Evolutionary conservation across 2,888 invertebrate genomes (phyloP).

Genomic region (Acanthacorydalis orientalis): DNA sequence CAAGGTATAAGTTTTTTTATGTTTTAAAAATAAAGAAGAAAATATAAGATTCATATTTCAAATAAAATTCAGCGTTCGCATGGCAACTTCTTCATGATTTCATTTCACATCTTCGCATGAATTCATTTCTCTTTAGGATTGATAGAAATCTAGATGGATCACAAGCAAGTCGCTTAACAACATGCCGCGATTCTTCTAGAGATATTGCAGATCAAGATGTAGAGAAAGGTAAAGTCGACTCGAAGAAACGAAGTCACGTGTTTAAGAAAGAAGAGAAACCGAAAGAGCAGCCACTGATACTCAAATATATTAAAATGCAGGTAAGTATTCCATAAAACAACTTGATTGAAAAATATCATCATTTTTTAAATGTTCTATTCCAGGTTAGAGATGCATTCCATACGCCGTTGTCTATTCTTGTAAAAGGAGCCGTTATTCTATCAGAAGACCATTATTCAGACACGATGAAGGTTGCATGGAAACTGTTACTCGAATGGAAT

Average conservation of each 20-base stretch:
- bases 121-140: conserved; percentile 20
- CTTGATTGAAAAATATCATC: not conserved
- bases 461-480: conserved; percentile 88
- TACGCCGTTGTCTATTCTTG: conserved; percentile 65
- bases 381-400: conserved; percentile 82
- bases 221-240: conserved; percentile 22
- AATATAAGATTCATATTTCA: too few relatives aligned
- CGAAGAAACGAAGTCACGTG: conserved; percentile 18
- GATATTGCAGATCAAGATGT: conserved; percentile 33
- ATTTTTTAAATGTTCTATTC: conserved; percentile 9
- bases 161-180: conserved; percentile 27
- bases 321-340: conserved; percentile 16
- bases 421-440: conserved; percentile 82
- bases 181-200: conserved; percentile 30
- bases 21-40: too few relatives aligned
- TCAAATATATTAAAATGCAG: conserved; percentile 66
- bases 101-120: too few relatives aligned
- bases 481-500: conserved; percentile 82
- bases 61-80: too few relatives aligned
- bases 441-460: conserved; percentile 76
- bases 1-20: too few relatives aligned
- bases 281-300: conserved; percentile 47
- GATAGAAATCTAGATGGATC: conserved; percentile 32
- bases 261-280: conserved; percentile 28
- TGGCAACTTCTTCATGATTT: too few relatives aligned